These are phyloP conservation scores for Pogonognathellus flavescens DNA, from an alignment of 1,140 invertebrate genomes.

Conservation along the genomic window DNA sequence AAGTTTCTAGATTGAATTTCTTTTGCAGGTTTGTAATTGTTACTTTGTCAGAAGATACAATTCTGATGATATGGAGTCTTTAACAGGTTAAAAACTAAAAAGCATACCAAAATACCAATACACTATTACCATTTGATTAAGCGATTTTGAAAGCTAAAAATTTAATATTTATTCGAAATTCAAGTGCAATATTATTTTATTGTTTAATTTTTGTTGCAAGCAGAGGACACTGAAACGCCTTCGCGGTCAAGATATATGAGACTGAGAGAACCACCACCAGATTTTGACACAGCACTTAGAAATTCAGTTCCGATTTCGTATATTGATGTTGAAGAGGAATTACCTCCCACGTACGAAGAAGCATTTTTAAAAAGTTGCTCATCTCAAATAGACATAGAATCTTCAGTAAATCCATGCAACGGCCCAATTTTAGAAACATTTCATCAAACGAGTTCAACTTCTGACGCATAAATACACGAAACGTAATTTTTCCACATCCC, in stretches of 20 bases:
- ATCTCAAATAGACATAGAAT: slow-evolving; percentile 37
- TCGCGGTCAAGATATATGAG: neutral
- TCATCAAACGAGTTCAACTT: neutral
- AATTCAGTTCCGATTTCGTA: slow-evolving; percentile 48
- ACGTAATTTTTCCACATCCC: no score
- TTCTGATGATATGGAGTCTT: neutral
- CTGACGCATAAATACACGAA: neutral
- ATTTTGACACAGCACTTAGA: slow-evolving; percentile 38
- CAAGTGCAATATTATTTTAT: no score
- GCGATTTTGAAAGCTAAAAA: no score
- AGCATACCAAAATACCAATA: no score
- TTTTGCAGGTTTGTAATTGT: neutral
- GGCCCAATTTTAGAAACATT: neutral
- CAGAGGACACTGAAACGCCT: neutral
- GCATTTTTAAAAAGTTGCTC: slow-evolving; percentile 34
- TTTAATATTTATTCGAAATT: no score
- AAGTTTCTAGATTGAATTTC: neutral
- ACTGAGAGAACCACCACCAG: slow-evolving; percentile 35
- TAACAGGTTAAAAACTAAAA: no score
- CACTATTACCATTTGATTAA: no score
- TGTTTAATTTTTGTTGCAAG: no score
- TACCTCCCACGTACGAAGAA: slow-evolving; percentile 8
- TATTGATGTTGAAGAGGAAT: slow-evolving; percentile 45
- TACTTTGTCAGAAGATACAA: neutral
- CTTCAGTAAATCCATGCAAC: slow-evolving; percentile 36